phyloP scores from a whole-genome alignment of 2,888 invertebrate genomes.

The Drosophila nr. medialis region DNA sequence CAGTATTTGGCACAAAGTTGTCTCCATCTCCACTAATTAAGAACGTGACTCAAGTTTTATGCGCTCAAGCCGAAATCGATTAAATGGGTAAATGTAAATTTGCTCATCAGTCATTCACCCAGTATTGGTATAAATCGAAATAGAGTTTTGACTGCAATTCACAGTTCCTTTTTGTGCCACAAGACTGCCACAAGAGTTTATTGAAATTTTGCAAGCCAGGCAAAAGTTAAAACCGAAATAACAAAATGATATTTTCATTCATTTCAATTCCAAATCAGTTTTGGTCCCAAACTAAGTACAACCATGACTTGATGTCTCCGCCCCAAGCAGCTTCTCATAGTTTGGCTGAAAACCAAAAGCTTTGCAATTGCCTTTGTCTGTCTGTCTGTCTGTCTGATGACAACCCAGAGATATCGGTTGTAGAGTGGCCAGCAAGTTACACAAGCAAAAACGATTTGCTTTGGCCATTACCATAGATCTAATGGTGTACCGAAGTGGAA shows the following conservation, averaged over 20 bases:
- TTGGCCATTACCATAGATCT: conserved; percentile 73
- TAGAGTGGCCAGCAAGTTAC: conserved; percentile 50
- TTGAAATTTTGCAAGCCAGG: conserved; percentile 69
- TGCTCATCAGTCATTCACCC: conserved; percentile 31
- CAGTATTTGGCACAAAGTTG: conserved; percentile 15
- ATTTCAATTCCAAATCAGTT: conserved; percentile 69
- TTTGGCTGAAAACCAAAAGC: conserved; percentile 77
- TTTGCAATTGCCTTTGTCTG: not conserved
- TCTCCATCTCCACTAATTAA: conserved; percentile 47
- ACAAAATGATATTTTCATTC: conserved; percentile 59
- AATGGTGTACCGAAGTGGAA: conserved; percentile 50
- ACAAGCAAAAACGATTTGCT: conserved; percentile 66
- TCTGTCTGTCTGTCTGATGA: conserved; percentile 51
- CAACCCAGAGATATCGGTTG: conserved; percentile 68
- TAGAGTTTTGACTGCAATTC: conserved; percentile 1
- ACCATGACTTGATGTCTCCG: not conserved
- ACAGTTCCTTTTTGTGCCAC: conserved; percentile 16
- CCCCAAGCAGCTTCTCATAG: conserved; percentile 52
- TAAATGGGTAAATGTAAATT: conserved; percentile 21
- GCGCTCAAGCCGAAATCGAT: conserved; percentile 8
- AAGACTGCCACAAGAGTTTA: conserved; percentile 47
- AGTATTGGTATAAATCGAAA: not conserved
- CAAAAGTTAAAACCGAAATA: conserved; percentile 58
- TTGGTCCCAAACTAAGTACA: conserved; percentile 7
- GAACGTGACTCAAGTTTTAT: conserved; percentile 23